Evolutionary conservation across 2,113 vertebrate genomes (phyloP).

Genomic region (Sigmodon hispidus): DNA sequence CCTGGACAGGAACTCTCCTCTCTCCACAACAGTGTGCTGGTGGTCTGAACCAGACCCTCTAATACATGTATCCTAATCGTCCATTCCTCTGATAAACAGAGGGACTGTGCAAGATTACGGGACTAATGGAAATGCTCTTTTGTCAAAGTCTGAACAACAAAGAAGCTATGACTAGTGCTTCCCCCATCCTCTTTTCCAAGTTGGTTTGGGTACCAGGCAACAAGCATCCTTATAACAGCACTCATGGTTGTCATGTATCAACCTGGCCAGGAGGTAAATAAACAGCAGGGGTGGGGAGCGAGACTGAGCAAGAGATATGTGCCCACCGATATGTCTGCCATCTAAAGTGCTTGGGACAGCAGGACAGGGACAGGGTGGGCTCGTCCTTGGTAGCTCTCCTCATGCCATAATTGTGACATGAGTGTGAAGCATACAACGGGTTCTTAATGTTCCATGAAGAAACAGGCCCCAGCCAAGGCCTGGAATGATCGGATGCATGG

Average conservation of each 20-base stretch:
- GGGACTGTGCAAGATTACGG: neutral
- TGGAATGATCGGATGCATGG: fast-evolving
- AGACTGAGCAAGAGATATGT: neutral
- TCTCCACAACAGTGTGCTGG: neutral
- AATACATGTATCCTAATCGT: neutral
- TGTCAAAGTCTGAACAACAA: neutral
- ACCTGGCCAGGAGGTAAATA: neutral
- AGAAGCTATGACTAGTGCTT: neutral
- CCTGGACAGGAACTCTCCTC: neutral
- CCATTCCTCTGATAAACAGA: neutral
- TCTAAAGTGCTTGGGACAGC: neutral
- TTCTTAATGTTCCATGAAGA: neutral
- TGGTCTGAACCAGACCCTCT: neutral
- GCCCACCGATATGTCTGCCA: neutral
- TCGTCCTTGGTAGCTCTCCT: neutral
- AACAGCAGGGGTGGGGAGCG: neutral
- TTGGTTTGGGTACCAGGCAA: neutral
- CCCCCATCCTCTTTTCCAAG: neutral
- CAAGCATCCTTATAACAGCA: neutral
- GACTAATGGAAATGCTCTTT: neutral
- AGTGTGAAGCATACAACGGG: neutral
- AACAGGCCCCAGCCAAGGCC: neutral
- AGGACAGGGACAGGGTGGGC: neutral
- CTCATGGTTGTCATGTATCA: neutral
- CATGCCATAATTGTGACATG: fast-evolving